phyloP scores from a whole-genome alignment of 2,797 vertebrate genomes.

The Manis crassicaudata region DNA sequence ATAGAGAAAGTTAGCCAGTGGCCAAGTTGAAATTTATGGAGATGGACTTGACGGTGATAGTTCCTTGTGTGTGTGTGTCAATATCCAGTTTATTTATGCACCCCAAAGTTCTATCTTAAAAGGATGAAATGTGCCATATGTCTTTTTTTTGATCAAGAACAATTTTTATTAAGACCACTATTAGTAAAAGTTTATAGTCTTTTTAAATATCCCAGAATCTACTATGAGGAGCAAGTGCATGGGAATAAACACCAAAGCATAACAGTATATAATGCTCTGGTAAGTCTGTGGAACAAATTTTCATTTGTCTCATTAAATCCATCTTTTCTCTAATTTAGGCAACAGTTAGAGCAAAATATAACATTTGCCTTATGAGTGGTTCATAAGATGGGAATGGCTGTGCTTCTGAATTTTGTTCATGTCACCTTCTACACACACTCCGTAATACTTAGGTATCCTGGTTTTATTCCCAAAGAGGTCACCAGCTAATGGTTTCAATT shows the following conservation, averaged over 20 bases:
- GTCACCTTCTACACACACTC: background rate
- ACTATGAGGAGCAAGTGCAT: background rate
- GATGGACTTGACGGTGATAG: background rate
- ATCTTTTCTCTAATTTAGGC: background rate
- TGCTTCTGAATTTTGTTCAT: slow-evolving; percentile 34
- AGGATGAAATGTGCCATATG: background rate
- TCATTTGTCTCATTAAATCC: slow-evolving; percentile 19
- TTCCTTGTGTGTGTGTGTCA: background rate
- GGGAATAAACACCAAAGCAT: background rate
- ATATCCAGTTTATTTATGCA: background rate
- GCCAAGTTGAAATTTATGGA: background rate
- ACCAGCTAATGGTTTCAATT: background rate
- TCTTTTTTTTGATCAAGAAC: background rate
- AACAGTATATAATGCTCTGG: background rate
- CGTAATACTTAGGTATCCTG: background rate
- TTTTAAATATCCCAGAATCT: slow-evolving; percentile 2
- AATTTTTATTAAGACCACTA: slow-evolving; percentile 39
- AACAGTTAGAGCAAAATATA: background rate
- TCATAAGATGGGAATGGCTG: slow-evolving; percentile 33
- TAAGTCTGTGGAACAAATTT: background rate
- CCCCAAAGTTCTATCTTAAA: background rate
- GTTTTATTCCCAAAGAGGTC: background rate
- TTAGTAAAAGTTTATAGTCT: background rate
- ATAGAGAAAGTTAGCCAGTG: background rate
- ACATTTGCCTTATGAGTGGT: background rate